Base-by-base conservation (phyloP, 2,113 vertebrate genomes). In the Zingel zingel region DNA sequence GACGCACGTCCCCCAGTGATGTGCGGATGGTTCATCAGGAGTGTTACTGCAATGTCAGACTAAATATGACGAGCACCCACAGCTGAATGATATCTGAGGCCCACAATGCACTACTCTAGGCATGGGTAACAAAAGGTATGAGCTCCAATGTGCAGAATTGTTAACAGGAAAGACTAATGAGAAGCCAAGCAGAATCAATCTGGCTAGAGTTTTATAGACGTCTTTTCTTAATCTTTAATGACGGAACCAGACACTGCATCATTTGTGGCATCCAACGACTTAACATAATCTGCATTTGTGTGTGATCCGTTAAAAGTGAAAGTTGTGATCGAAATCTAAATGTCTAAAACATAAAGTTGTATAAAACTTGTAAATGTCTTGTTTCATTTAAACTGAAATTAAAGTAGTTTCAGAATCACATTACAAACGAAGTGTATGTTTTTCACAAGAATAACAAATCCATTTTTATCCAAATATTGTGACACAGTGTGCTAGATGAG, bases 21-120 rank as follows among this genome's bases (percentile, higher is more conserved):
- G 75, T 18, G 61, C 76, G 63, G 47, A 74, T 51, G 27, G 65
- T 82, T 88, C 77, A 80, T 74, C 73, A 47, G 69, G 58, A 59
- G 57, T 59, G 36, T 68, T 70, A 67, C 58, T 76, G 70, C 27
- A 83, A 82, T 81, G 64, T 77, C 58, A 75, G 56, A 43, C 78
- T 88, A 48, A 81, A 89, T 83, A 69, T 67, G 62, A 79, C 0
- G 0, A 48, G 51, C 21, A 51, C 6, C 11, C 50, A 45, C 45
- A 50, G 64, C 21, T 76, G 18, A 89, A 74, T 82, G 59, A 84
- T 64, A 62, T 79, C 18, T 39, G 50, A 70, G 43, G 64, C 45
- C 45, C 21, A 33, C 9, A 58, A 39, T 65, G 61, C 58, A 74
- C 70, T 21, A 16, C 9, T 67, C 43, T 58, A 27, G 58, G 27